Base-by-base conservation (phyloP, 2,113 vertebrate genomes). In the Gnathonemus longibarbis region DNA sequence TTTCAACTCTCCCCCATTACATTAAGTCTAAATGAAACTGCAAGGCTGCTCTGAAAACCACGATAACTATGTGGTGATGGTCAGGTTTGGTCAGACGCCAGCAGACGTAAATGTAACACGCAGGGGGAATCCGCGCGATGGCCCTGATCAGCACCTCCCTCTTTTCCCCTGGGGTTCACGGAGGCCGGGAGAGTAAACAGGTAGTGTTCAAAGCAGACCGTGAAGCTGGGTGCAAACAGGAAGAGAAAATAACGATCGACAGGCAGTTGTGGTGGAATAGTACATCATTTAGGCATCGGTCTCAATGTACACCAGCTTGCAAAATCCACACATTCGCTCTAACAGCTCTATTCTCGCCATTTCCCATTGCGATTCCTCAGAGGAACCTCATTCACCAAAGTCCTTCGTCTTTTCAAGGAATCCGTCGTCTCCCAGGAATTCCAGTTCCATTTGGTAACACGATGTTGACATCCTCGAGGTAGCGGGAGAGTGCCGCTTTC, bases 261-360 rank as follows among this genome's bases (percentile, higher is more conserved):
- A 88, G 27, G 24, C 87, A n/a, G 17, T 24, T 10, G 7, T 88
- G 52, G 49, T 88, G 87, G 53, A 88, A 88, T 24, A 88, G 53
- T 45, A 62, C 87, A 88, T 66, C 49, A 8, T 88, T 62, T 45
- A 50, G 87, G 56, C 35, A 17, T 62, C 53, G 21, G 35, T 88
- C 87, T 46, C 87, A 88, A 88, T 88, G 87, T 88, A 88, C 87
- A 88, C 21, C 31, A 52, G 86, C 86, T 87, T 87, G 86, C 86
- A 56, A 35, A 87, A 21, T 56, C 49, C 50, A 87, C 7, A 53
- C 17, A 39, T 27, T 87, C 50, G 9, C 31, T 92, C 93, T 91
- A 94, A 93, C 93, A 90, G 74, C 93, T 93, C 90, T 91, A 92
- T 91, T 88, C 35, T 88, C 17, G 13, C 49, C n/a, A 53, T 13